phyloP scores from a whole-genome alignment of 2,113 vertebrate genomes.

The Polyodon spathula region DNA sequence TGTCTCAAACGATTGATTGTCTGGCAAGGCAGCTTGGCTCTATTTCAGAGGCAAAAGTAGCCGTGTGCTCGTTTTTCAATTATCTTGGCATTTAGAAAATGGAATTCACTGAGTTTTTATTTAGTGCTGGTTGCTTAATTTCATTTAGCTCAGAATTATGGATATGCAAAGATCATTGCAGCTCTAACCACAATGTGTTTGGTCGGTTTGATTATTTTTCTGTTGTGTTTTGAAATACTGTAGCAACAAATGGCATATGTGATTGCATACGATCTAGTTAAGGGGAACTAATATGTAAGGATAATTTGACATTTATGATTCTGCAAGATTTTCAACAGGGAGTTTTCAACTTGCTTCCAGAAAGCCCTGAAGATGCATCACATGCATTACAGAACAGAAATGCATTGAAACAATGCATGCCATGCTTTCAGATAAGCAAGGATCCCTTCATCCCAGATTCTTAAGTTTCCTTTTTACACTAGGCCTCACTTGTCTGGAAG shows the following conservation, averaged over 20 bases:
- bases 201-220: not conserved
- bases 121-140: slow-evolving; percentile 27
- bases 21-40: slow-evolving; percentile 25
- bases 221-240: not conserved
- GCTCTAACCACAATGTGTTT: not conserved
- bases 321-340: not conserved
- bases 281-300: not conserved
- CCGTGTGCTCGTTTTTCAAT: slow-evolving; percentile 46
- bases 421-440: too few relatives aligned
- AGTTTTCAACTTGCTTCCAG: too few relatives aligned
- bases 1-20: slow-evolving; percentile 38
- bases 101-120: slow-evolving; percentile 33
- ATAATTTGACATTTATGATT: not conserved
- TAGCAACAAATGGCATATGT: not conserved
- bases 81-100: slow-evolving; percentile 27
- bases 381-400: too few relatives aligned
- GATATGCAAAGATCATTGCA: not conserved
- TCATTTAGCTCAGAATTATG: slow-evolving; percentile 16
- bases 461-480: too few relatives aligned
- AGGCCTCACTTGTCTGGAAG: too few relatives aligned
- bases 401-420: too few relatives aligned
- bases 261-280: not conserved
- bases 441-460: too few relatives aligned
- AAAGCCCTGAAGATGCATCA: too few relatives aligned
- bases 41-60: slow-evolving; percentile 27